A percentile compares a stretch with the other conserved stretches of the same genome.
phyloP scores from a whole-genome alignment of 2,113 vertebrate genomes.

The Hydropotes inermis region DNA sequence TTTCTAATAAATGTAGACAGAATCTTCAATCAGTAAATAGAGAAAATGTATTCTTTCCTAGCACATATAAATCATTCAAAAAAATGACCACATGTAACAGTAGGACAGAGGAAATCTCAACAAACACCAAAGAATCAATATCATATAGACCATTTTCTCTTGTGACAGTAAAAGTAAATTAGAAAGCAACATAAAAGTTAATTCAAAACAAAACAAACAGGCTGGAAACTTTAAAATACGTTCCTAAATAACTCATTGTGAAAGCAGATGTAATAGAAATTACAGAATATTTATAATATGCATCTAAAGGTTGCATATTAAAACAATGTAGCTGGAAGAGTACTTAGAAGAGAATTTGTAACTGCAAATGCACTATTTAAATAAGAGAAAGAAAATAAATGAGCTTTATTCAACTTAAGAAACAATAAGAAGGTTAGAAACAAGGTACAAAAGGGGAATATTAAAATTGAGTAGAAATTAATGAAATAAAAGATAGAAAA shows the following conservation, averaged over 20 bases:
- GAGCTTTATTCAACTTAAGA: neutral
- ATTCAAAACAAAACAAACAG: neutral
- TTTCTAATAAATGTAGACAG: neutral
- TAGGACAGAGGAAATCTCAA: neutral
- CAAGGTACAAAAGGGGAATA: neutral
- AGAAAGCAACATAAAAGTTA: neutral
- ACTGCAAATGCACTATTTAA: neutral
- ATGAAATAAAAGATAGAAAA: neutral
- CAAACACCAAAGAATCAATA: neutral
- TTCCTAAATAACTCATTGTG: slow-evolving; percentile 5
- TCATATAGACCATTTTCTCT: neutral
- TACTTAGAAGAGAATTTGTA: neutral
- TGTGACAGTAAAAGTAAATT: slow-evolving; percentile 1
- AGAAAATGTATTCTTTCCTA: neutral
- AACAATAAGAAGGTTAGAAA: neutral
- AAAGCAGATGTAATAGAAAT: neutral
- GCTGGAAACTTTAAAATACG: neutral
- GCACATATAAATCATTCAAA: neutral
- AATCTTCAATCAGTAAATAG: neutral
- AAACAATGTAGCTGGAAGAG: neutral
- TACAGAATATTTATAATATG: neutral
- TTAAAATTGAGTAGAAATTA: slow-evolving; percentile 17
- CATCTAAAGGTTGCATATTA: neutral
- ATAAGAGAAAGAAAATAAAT: neutral
- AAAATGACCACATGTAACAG: neutral